Base-by-base conservation (phyloP, 1,140 invertebrate species). In the Scylla paramamosain region DNA sequence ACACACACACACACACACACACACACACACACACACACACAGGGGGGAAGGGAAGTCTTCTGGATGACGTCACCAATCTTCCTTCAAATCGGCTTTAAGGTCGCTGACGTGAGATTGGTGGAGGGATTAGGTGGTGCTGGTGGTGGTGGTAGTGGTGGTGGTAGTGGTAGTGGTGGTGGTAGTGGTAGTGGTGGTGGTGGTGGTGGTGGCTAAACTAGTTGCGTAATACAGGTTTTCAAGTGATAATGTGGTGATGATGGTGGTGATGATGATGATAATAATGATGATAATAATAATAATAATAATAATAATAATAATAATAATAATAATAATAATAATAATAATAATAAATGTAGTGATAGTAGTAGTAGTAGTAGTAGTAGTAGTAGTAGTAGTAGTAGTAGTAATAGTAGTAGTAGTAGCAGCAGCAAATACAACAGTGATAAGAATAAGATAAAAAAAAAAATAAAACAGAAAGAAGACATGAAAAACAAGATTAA, bases 321-420 rank as follows among this genome's bases (percentile, higher is more conserved):
- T n/a, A 77, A 77, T 16, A 77, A 25, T n/a, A 77, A 12, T n/a
- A 77, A 25, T 77, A n/a, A 2, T n/a, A 77, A 6, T 77, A 77
- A 25, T n/a, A 77, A 4, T 20, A 12, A 59, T 20, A 59, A 59
- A 0, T 59, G 67, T 77, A 77, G 67, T 77, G n/a, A 20, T 77
- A 77, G 67, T 77, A n/a, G 67, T 77, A 77, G 67, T 77, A 77
- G 67, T 77, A n/a, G 67, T 77, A 77, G 67, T 77, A 77, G 67
- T 77, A 77, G 67, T 77, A 77, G 67, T 77, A 77, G 67, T 77
- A 77, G 67, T 77, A 77, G 67, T 77, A 77, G 67, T 77, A 77
- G 67, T 77, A 77, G 67, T 77, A 77, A 20, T 77, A 77, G 67
- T 77, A 77, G 67, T 77, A 77, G 67, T 77, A 77, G 67, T 77